Conservation (phyloP, 2,797 vertebrate species). For the Sciurus carolinensis region DNA sequence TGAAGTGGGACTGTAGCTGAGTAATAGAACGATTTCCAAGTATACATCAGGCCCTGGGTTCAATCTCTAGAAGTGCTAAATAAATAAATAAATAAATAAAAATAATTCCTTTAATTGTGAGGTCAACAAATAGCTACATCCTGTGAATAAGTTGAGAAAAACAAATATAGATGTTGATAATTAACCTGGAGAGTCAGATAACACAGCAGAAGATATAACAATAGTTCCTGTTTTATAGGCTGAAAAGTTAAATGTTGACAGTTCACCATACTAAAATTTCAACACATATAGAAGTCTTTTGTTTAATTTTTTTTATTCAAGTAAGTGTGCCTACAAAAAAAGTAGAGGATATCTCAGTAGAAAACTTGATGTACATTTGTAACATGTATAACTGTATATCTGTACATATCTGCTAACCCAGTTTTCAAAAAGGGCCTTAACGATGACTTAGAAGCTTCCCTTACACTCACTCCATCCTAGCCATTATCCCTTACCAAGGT, state of each 20-base stretch:
- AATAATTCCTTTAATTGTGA: slow-evolving; percentile 8
- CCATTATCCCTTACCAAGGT: background rate
- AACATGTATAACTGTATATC: background rate
- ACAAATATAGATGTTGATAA: background rate
- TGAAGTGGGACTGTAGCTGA: too few relatives aligned
- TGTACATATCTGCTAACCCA: background rate
- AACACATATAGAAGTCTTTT: background rate
- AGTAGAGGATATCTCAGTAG: background rate
- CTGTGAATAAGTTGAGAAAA: background rate
- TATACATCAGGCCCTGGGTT: too few relatives aligned
- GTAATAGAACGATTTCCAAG: too few relatives aligned
- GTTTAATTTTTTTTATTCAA: background rate
- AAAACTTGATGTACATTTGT: background rate
- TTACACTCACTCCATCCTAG: too few relatives aligned
- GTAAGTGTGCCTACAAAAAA: background rate
- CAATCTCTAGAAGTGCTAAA: too few relatives aligned
- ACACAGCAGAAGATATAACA: background rate
- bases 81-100: background rate
- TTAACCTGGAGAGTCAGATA: slow-evolving; percentile 15
- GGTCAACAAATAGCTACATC: background rate
- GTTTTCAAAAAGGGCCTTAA: background rate
- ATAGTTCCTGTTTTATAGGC: background rate
- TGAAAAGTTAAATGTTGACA: background rate
- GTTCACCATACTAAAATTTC: background rate
- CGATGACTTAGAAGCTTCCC: background rate